Conservation (phyloP, 2,113 vertebrate genomes). For the Atlantisia rogersi region DNA sequence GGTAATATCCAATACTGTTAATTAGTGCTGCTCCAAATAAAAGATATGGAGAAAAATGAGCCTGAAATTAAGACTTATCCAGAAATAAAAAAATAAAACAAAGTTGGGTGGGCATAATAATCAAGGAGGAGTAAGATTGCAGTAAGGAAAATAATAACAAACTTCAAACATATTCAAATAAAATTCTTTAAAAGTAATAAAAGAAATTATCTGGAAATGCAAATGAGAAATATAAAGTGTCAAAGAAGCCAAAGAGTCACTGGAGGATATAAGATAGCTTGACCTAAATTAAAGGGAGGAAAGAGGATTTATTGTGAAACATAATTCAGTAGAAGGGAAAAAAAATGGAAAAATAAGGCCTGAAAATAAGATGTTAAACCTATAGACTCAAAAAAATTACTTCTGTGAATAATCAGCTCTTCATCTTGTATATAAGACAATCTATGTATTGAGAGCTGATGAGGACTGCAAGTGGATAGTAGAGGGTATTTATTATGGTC, state of each 20-base stretch:
- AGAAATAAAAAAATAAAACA: neutral
- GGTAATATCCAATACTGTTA: neutral
- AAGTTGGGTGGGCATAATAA: rapidly evolving
- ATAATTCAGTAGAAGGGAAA: neutral
- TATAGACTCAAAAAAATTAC: rapidly evolving
- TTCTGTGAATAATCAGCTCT: neutral
- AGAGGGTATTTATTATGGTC: too few relatives aligned
- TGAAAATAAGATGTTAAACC: neutral
- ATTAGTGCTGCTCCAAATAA: neutral
- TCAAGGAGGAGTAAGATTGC: neutral
- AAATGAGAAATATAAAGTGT: neutral
- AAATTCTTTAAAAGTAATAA: neutral
- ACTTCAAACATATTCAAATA: neutral
- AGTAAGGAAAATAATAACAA: neutral
- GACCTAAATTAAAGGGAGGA: neutral
- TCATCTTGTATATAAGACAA: neutral
- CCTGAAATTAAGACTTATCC: neutral
- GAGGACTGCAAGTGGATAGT: neutral
- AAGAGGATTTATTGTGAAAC: neutral
- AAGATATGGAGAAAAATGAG: neutral
- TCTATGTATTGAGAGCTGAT: neutral
- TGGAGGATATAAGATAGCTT: neutral
- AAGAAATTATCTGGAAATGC: neutral
- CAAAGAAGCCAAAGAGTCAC: neutral
- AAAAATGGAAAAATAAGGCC: neutral